A percentile compares a stretch with the other conserved stretches of the same genome.
Evolutionary conservation across 1,140 invertebrate genomes (phyloP).

Genomic region (Drosophila lacertosa): DNA sequence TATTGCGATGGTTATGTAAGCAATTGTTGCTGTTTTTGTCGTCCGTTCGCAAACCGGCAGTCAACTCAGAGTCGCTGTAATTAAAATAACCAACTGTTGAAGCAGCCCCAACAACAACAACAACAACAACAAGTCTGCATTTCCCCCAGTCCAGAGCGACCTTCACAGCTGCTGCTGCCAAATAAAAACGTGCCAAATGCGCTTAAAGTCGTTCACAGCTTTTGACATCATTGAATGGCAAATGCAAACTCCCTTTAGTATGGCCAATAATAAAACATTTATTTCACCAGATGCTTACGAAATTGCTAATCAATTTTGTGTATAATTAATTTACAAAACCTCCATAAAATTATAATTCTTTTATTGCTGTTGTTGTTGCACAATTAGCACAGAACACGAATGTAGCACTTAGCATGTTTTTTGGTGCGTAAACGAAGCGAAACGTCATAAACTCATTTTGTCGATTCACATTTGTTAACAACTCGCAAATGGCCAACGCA

Average conservation of each 20-base stretch:
- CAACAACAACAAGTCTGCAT: neutral
- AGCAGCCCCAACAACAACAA: neutral
- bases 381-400: constrained; percentile 62
- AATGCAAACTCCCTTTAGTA: neutral
- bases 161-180: constrained; percentile 30
- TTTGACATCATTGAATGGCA: constrained; percentile 4
- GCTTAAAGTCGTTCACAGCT: constrained; percentile 3
- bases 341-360: constrained; percentile 22
- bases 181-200: constrained; percentile 19
- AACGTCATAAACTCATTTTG: constrained; percentile 48
- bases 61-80: constrained; percentile 21
- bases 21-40: constrained; percentile 40
- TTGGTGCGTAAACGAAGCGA: constrained; percentile 67
- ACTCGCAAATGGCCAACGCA: constrained; percentile 54
- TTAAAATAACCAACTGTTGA: constrained; percentile 36
- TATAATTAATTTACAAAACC: constrained; percentile 52
- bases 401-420: constrained; percentile 60
- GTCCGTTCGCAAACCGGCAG: constrained; percentile 25
- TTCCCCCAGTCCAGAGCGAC: constrained; percentile 19
- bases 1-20: constrained; percentile 36
- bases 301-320: constrained; percentile 28
- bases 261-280: neutral
- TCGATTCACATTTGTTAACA: constrained; percentile 37
- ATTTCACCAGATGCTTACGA: constrained; percentile 54
- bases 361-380: constrained; percentile 19